Percentiles rank a stretch among this genome's conserved stretches.
These are phyloP conservation scores for Venusia cambrica DNA, from an alignment of 2,888 invertebrate species.

Conservation along the genomic window DNA sequence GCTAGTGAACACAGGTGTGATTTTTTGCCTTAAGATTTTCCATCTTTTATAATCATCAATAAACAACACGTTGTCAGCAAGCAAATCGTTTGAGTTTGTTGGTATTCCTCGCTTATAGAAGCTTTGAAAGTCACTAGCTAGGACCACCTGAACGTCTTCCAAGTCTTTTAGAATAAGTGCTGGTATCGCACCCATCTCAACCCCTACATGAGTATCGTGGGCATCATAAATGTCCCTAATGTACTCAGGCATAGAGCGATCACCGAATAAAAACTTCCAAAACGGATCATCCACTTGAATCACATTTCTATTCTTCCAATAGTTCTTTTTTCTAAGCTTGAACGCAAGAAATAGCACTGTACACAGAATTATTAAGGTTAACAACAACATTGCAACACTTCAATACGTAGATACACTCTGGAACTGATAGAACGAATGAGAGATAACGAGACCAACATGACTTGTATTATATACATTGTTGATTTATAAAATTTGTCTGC, in stretches of 20 bases:
- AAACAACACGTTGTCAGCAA: conserved; percentile 54
- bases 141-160: conserved; percentile 51
- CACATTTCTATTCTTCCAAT: conserved; percentile 53
- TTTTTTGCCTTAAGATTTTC: conserved; percentile 59
- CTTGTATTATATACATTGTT: no score
- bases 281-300: conserved; percentile 39
- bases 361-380: conserved; percentile 29
- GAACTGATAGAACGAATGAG: conserved; percentile 2
- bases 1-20: conserved; percentile 60
- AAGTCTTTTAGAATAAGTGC: conserved; percentile 47
- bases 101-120: conserved; percentile 51
- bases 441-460: conserved; percentile 6
- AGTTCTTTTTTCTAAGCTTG: conserved; percentile 35
- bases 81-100: conserved; percentile 44
- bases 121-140: conserved; percentile 50
- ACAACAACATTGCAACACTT: conserved; percentile 21
- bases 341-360: conserved; percentile 27
- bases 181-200: conserved; percentile 41
- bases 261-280: conserved; percentile 43
- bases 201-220: conserved; percentile 43
- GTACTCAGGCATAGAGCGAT: conserved; percentile 48
- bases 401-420: neutral
- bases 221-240: conserved; percentile 48
- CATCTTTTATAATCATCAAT: conserved; percentile 52
- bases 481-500: no score